phyloP scores from a whole-genome alignment of 2,797 vertebrate genomes.

The Bradypodion ventrale region DNA sequence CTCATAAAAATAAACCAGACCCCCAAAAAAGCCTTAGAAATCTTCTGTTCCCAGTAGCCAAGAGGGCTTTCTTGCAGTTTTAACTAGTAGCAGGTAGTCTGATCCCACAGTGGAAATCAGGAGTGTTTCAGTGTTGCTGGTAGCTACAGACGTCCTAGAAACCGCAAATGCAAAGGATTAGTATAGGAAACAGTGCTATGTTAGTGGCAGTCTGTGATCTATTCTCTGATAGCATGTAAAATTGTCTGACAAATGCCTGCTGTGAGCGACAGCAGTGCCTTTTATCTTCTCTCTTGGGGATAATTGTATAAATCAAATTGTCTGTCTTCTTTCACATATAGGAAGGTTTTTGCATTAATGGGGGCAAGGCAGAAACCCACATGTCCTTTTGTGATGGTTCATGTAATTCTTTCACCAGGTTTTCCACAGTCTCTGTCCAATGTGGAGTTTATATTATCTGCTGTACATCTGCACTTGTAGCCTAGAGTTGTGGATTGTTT shows the following conservation, averaged over 20 bases:
- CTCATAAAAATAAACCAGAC: neutral
- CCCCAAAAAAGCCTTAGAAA: neutral
- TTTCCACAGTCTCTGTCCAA: neutral
- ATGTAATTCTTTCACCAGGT: neutral
- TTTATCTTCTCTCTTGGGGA: conserved; percentile 7
- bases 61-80: neutral
- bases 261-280: neutral
- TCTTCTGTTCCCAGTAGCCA: neutral
- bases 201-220: too few relatives aligned
- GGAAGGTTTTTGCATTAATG: neutral
- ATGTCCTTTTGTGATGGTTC: neutral
- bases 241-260: conserved; percentile 8
- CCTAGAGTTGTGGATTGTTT: neutral
- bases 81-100: neutral
- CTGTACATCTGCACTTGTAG: neutral
- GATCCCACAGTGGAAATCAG: neutral
- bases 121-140: neutral
- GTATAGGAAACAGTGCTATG: too few relatives aligned
- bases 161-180: neutral
- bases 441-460: neutral
- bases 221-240: neutral
- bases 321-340: neutral
- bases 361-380: neutral
- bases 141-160: neutral
- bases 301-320: neutral